Evolutionary conservation across 2,113 vertebrate genomes (phyloP).

Genomic region (Lucifuga dentata): DNA sequence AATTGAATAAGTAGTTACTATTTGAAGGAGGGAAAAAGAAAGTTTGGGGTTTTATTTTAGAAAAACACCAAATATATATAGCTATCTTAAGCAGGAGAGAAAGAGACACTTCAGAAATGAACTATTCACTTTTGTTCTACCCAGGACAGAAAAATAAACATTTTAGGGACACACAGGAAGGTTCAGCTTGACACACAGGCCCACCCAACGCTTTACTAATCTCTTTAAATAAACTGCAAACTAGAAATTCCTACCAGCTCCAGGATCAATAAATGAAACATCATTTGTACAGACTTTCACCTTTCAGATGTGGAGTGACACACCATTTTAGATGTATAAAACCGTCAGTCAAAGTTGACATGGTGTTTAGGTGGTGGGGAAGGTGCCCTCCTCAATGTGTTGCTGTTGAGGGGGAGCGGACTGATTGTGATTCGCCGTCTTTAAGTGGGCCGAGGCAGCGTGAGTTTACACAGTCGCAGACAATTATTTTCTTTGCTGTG

Average conservation of each 20-base stretch:
- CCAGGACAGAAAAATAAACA: conserved; percentile 22
- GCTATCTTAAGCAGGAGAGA: too few species aligned
- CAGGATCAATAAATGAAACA: conserved; percentile 39
- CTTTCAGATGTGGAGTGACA: background rate
- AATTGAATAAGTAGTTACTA: too few species aligned
- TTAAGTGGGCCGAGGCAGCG: conserved; percentile 18
- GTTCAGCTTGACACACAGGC: conserved; percentile 7
- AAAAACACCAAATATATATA: too few species aligned
- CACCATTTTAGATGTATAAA: conserved; percentile 3
- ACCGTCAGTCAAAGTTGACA: conserved; percentile 27
- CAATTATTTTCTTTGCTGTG: conserved; percentile 60
- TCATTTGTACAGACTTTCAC: background rate
- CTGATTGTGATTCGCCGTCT: conserved; percentile 15
- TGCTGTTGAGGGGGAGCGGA: too few species aligned
- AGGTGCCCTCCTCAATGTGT: background rate
- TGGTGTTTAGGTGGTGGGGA: conserved; percentile 16
- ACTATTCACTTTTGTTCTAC: background rate
- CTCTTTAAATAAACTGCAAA: conserved; percentile 20
- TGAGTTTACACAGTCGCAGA: conserved; percentile 25
- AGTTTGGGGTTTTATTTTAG: too few species aligned
- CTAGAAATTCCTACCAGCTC: background rate
- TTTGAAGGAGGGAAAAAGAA: too few species aligned
- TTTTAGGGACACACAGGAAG: background rate
- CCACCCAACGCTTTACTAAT: conserved; percentile 5
- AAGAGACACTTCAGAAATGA: too few species aligned